Conservation (phyloP, 2,797 vertebrate species). For the Myotis planiceps region DNA sequence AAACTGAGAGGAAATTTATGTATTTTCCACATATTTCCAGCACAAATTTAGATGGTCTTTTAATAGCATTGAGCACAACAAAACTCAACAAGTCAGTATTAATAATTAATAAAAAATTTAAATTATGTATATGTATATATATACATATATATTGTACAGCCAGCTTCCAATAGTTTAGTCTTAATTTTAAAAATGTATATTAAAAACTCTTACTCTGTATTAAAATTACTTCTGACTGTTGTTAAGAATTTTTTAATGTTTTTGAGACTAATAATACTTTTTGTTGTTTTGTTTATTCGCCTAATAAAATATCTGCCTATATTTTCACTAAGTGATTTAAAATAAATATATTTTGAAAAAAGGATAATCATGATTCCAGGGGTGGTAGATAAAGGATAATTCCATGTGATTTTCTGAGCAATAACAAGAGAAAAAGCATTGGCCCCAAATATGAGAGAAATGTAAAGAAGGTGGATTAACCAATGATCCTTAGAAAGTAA, state of each 20-base stretch:
- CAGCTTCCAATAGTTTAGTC: not conserved
- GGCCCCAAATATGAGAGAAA: not conserved
- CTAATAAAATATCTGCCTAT: not conserved
- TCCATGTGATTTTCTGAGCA: not conserved
- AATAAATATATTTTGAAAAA: not conserved
- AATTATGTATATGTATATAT: not conserved
- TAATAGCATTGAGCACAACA: not conserved
- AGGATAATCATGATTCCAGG: not conserved
- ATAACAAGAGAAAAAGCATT: not conserved
- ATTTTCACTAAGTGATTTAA: not conserved
- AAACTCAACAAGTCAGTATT: not conserved
- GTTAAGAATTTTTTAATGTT: not conserved
- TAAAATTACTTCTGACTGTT: not conserved
- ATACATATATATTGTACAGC: not conserved
- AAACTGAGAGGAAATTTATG: not conserved
- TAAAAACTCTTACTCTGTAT: not conserved
- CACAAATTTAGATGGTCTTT: not conserved
- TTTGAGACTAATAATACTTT: not conserved
- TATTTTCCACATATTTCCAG: not conserved
- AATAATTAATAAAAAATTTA: not conserved
- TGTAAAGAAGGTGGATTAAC: not conserved
- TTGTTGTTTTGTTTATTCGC: not conserved
- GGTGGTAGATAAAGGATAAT: not conserved
- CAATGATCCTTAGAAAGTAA: not conserved
- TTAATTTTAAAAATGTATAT: not conserved